A percentile compares a stretch with the other conserved stretches of the same genome.
Evolutionary conservation across 2,797 vertebrate genomes (phyloP).

Genomic region (Sitta carolinensis): DNA sequence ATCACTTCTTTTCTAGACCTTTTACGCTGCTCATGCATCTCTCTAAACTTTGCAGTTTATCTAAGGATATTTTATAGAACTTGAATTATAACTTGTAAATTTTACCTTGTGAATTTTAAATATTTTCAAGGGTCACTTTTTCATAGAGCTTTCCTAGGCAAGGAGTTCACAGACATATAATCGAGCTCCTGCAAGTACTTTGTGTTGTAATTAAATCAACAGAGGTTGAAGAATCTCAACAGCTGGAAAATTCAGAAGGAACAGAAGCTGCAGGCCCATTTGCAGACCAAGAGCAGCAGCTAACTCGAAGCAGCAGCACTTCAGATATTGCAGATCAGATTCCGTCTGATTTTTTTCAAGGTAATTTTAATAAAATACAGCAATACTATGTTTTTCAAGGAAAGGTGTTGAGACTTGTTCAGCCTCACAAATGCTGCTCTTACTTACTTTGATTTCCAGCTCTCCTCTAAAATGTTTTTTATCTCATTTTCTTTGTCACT

Average conservation of each 20-base stretch:
- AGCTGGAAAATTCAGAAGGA: conserved; percentile 80
- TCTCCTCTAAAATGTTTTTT: neutral
- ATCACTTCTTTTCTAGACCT: neutral
- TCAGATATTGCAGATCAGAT: conserved; percentile 91
- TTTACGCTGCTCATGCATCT: neutral
- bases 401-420: neutral
- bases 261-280: conserved; percentile 65
- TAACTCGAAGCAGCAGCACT: conserved; percentile 91
- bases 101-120: neutral
- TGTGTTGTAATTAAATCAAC: neutral
- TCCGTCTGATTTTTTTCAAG: conserved; percentile 80
- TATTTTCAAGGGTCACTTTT: neutral
- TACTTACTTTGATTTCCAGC: neutral
- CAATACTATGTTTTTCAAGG: neutral
- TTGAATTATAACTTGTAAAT: neutral
- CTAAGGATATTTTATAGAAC: neutral
- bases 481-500: neutral
- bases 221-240: conserved; percentile 93
- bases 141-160: neutral
- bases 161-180: neutral
- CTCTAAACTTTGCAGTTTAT: neutral
- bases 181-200: neutral
- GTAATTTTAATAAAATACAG: conserved; percentile 61
- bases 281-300: conserved; percentile 80
- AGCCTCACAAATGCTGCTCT: neutral